Conservation (phyloP, 1,140 invertebrate genomes). For the Atta cephalotes region DNA sequence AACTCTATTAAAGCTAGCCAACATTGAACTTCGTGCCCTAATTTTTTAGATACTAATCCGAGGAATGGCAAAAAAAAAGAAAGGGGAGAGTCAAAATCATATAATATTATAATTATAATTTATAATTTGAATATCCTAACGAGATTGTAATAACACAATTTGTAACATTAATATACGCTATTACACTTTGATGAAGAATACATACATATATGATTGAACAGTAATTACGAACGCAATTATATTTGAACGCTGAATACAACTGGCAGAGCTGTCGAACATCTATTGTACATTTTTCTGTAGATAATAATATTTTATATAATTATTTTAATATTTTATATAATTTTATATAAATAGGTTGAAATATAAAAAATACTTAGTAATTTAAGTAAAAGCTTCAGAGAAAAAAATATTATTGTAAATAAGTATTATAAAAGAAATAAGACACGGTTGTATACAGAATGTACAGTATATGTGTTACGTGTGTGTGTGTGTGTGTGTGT, state of each 20-base stretch:
- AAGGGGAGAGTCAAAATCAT: neutral
- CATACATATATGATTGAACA: neutral
- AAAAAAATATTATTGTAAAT: constrained; percentile 3
- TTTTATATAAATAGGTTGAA: neutral
- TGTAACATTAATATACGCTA: neutral
- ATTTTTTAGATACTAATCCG: constrained; percentile 41
- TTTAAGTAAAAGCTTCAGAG: neutral
- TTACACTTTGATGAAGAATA: neutral
- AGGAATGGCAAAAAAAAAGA: neutral
- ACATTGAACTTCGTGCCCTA: constrained; percentile 70
- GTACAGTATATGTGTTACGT: neutral
- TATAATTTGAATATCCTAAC: neutral
- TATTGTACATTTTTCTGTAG: neutral
- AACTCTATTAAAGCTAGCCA: constrained; percentile 69
- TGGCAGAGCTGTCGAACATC: neutral
- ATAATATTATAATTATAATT: neutral
- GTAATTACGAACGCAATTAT: neutral
- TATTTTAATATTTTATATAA: too few species aligned
- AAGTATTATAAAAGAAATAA: neutral
- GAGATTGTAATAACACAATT: neutral
- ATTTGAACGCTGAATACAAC: neutral
- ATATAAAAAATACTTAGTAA: neutral
- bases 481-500: too few species aligned
- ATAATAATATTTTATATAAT: neutral
- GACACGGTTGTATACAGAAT: neutral